Percentiles rank a stretch among this genome's conserved stretches.
Evolutionary conservation across 1,140 invertebrate genomes (phyloP).

Genomic region (Onthophagus taurus): DNA sequence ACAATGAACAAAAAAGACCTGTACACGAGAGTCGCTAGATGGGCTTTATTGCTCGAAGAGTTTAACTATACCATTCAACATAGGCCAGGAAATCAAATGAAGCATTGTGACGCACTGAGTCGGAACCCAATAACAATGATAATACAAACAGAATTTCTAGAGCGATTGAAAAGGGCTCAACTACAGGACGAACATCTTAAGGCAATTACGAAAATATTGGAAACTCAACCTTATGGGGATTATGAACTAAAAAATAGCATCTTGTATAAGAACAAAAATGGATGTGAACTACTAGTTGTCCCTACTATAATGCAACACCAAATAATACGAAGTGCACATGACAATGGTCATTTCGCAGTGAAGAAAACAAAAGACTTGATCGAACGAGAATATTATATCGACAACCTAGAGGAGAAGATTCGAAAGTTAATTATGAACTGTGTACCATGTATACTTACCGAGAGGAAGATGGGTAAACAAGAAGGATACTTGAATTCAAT

Average conservation of each 20-base stretch:
- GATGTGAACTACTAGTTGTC: constrained; percentile 17
- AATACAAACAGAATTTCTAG: constrained; percentile 2
- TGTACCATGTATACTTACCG: constrained; percentile 26
- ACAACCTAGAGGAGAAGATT: constrained; percentile 17
- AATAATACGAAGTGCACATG: constrained; percentile 20
- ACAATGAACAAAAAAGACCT: constrained; percentile 31
- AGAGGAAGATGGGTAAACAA: constrained; percentile 24
- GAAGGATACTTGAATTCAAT: constrained; percentile 24
- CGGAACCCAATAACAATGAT: constrained; percentile 14
- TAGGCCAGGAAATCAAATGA: constrained; percentile 14
- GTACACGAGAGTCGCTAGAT: constrained; percentile 29
- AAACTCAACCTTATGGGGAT: constrained; percentile 13
- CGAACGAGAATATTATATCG: constrained; percentile 19
- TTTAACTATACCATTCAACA: constrained; percentile 23
- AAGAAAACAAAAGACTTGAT: constrained; percentile 19
- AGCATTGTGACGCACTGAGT: constrained; percentile 23
- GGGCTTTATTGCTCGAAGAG: constrained; percentile 20
- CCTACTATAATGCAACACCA: constrained; percentile 17
- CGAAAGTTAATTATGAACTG: constrained; percentile 29
- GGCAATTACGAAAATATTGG: constrained; percentile 20
- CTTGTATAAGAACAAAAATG: constrained; percentile 5
- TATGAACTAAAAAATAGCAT: constrained; percentile 5
- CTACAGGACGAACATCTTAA: constrained; percentile 18
- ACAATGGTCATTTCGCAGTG: not conserved
- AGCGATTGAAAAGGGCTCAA: constrained; percentile 17